Evolutionary conservation across 2,797 vertebrate genomes (phyloP).

Genomic region (Jordanella pulchra): DNA sequence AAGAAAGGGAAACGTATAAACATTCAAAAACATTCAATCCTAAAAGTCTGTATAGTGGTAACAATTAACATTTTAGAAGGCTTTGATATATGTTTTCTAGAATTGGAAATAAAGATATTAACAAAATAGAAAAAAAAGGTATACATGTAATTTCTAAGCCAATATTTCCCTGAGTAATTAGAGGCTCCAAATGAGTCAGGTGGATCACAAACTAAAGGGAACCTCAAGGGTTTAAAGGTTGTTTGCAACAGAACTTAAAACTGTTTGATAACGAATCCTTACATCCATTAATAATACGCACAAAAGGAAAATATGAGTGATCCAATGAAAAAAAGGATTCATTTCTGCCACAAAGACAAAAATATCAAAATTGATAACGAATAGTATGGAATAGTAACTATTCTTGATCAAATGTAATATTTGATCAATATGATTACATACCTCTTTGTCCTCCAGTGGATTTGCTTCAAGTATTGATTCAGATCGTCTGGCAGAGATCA

Average conservation of each 20-base stretch:
- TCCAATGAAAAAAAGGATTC: background rate
- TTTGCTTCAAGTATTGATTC: constrained; percentile 26
- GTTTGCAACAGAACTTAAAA: background rate
- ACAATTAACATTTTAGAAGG: background rate
- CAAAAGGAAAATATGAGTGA: background rate
- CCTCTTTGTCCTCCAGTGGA: constrained; percentile 53
- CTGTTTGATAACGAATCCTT: background rate
- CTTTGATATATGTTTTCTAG: background rate
- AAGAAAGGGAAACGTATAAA: too few species aligned
- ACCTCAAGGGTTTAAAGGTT: too few species aligned
- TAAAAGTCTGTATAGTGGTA: background rate
- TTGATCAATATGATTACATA: too few species aligned
- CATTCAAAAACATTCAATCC: background rate
- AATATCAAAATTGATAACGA: too few species aligned
- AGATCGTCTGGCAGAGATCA: constrained; percentile 56
- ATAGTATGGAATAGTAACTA: too few species aligned
- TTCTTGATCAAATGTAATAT: too few species aligned
- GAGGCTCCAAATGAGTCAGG: background rate
- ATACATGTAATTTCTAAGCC: background rate
- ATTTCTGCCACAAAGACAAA: background rate
- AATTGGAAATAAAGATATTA: background rate
- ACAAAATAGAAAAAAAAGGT: background rate
- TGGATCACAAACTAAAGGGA: background rate
- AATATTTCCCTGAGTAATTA: background rate
- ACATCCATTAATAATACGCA: background rate